Evolutionary conservation across 1,140 invertebrate species (phyloP), one percentile per base, ranked within the genome.

Genomic region (Tachypleus tridentatus): DNA sequence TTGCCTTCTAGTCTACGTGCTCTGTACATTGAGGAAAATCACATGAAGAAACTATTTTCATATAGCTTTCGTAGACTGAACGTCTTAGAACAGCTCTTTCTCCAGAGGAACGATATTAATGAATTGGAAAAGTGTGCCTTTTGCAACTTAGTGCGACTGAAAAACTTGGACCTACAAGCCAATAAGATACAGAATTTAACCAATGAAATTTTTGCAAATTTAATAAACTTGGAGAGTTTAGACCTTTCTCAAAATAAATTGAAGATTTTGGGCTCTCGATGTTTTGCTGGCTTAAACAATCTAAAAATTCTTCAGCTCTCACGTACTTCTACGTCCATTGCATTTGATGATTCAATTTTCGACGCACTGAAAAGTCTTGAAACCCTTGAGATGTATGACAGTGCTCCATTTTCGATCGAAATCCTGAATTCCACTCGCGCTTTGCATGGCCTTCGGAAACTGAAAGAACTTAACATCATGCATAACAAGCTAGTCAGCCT

Each of bases 171-270:
- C 64, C 71, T 82, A 4, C 76, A 78, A 49, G 73, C 77, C 59
- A 81, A 81, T 69, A 72, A 72, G 51, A 73, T 82, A 8, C 70
- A 74, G 56, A 71, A 70, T 49, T 71, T 81, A 51, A 71, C 74
- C 47, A 58, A 70, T 29, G 64, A 69, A 11, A 69, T 73, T 9
- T 79, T 82, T 62, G 62, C 70, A 10, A 73, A 74, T 57, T 70
- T 81, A 8, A 66, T 66, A 3, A 74, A 71, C 60, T 71, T 82
- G 5, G 72, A 75, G 70, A 82, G 82, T 62, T 79, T 93, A 59
- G 87, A 89, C 77, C 74, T 92, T 70, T 90, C 88, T 4, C 80
- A 85, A 73, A 90, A 91, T 77, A 86, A 86, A 5, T 78, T 90
- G 66, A 82, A 83, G 73, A 75, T 78, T 62, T 77, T 90, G 57